Conservation (phyloP, 1,140 invertebrate species). For the Chymomyza costata region DNA sequence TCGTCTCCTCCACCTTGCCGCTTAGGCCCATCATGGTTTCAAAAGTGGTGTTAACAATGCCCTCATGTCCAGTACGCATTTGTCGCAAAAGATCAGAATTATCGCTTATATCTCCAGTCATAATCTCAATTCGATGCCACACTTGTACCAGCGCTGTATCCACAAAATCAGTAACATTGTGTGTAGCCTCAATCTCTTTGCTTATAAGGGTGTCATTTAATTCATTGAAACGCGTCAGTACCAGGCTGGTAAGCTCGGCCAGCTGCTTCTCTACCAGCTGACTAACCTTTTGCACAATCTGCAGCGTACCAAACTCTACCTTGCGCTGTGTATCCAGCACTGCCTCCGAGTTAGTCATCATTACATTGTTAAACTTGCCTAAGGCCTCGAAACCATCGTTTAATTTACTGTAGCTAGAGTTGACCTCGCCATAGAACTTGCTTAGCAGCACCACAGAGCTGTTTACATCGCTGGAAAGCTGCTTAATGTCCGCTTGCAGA, state of each 20-base stretch:
- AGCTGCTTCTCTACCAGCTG: conserved; percentile 82
- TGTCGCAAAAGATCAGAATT: conserved; percentile 84
- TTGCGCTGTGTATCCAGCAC: conserved; percentile 89
- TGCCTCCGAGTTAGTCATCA: conserved; percentile 89
- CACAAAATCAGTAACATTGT: conserved; percentile 86
- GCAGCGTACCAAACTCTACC: conserved; percentile 89
- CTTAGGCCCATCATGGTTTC: conserved; percentile 88
- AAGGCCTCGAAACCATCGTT: conserved; percentile 77
- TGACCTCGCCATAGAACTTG: conserved; percentile 77
- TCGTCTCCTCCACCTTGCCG: conserved; percentile 86
- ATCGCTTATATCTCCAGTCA: conserved; percentile 88
- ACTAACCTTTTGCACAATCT: conserved; percentile 87
- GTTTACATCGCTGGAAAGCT: conserved; percentile 77
- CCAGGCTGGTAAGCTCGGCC: conserved; percentile 81
- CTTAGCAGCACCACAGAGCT: conserved; percentile 51
- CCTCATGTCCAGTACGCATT: conserved; percentile 86
- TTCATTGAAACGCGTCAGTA: conserved; percentile 82
- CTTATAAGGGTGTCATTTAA: conserved; percentile 83
- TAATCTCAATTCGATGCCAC: conserved; percentile 91
- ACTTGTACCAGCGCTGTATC: conserved; percentile 90
- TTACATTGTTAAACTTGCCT: conserved; percentile 85
- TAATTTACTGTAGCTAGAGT: conserved; percentile 78
- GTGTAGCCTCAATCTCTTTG: conserved; percentile 84
- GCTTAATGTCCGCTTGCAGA: conserved; percentile 52
- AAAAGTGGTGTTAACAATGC: conserved; percentile 88